Conservation (phyloP, 2,797 vertebrate species). For the Tenualosa ilisha region DNA sequence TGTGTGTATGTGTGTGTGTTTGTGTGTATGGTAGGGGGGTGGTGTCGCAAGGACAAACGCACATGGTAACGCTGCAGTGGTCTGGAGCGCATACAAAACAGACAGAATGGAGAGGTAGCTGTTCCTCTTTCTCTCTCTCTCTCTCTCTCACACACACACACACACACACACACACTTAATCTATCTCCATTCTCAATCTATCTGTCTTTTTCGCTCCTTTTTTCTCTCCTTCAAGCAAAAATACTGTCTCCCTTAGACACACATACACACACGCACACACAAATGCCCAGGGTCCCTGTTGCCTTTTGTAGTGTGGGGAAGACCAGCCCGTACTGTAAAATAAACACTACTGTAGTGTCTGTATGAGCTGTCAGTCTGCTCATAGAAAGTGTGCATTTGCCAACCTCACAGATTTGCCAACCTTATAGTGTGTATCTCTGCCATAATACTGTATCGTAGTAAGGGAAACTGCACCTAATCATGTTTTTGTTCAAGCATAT, state of each 20-base stretch:
- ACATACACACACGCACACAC: conserved; percentile 1
- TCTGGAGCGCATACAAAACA: conserved; percentile 64
- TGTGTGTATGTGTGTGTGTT: background rate
- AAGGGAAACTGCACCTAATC: too few relatives aligned
- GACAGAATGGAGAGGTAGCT: conserved; percentile 31
- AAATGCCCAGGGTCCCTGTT: background rate
- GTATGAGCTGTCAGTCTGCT: too few relatives aligned
- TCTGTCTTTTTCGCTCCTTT: background rate
- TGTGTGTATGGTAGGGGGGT: conserved; percentile 31
- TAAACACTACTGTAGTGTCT: too few relatives aligned
- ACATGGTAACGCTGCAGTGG: conserved; percentile 64
- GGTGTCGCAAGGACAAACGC: conserved; percentile 65
- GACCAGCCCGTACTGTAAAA: too few relatives aligned
- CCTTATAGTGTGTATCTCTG: too few relatives aligned
- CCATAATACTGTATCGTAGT: too few relatives aligned
- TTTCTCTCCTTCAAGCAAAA: background rate
- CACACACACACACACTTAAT: conserved; percentile 37
- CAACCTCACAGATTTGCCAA: too few relatives aligned
- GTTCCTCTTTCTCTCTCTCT: background rate
- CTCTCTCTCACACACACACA: background rate
- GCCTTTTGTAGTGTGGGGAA: background rate
- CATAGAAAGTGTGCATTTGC: too few relatives aligned
- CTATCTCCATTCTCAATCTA: background rate
- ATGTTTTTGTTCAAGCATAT: too few relatives aligned
- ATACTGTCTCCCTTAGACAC: background rate